A percentile compares a stretch with the other conserved stretches of the same genome.
These are phyloP conservation scores for Sakesphorus luctuosus DNA, from an alignment of 2,113 vertebrate genomes.

Conservation along the genomic window DNA sequence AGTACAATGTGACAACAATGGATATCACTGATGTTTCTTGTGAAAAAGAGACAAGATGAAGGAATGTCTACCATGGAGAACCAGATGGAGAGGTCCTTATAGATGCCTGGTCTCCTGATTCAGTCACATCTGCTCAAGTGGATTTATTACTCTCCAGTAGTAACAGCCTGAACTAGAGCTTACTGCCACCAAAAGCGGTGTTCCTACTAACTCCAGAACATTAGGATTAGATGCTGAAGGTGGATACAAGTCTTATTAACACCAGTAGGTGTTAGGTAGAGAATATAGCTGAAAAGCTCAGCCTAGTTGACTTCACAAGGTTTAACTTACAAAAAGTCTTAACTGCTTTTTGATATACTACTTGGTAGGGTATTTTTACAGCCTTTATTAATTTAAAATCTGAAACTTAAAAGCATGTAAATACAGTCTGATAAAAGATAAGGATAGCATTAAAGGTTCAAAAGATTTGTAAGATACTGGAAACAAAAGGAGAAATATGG, in stretches of 20 bases:
- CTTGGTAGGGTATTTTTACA: not conserved
- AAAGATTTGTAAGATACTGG: not conserved
- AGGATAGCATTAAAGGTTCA: constrained; percentile 7
- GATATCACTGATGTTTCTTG: constrained; percentile 7
- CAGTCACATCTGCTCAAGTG: not conserved
- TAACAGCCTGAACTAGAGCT: constrained; percentile 4
- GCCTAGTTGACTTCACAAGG: not conserved
- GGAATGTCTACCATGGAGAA: constrained; percentile 39
- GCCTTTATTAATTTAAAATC: constrained; percentile 42
- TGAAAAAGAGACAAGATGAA: constrained; percentile 39
- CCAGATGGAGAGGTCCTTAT: constrained; percentile 55
- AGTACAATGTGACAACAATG: constrained; percentile 14
- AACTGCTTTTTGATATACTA: constrained; percentile 6
- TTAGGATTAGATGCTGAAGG: not conserved
- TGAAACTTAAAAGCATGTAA: constrained; percentile 29
- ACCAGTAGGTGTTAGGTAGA: not conserved
- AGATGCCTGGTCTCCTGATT: constrained; percentile 18
- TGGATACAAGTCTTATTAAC: not conserved
- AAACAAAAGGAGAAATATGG: constrained; percentile 15
- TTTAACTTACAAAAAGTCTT: not conserved
- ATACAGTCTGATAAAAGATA: not conserved
- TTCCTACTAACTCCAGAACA: constrained; percentile 3
- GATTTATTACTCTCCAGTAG: constrained; percentile 39
- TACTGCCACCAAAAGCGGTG: not conserved
- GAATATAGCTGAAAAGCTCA: not conserved